Percentiles rank a stretch among this genome's conserved stretches.
Evolutionary conservation across 1,140 invertebrate genomes (phyloP).

Genomic region (Propsilocerus akamusi): DNA sequence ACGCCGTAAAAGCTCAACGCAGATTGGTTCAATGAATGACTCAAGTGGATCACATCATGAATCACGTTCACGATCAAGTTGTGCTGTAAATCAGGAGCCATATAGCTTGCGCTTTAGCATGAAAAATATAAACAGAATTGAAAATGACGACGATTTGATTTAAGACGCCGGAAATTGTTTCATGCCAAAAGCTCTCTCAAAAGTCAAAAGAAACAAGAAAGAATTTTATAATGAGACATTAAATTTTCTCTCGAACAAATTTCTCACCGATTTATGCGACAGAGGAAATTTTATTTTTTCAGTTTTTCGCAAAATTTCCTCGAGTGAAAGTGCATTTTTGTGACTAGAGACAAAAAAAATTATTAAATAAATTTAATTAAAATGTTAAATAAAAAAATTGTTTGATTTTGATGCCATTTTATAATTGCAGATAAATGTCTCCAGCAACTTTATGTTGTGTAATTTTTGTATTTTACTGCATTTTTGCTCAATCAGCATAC

Average conservation of each 20-base stretch:
- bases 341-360: no score
- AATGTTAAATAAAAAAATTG: neutral
- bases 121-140: neutral
- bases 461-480: no score
- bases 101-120: neutral
- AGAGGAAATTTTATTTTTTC: neutral
- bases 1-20: slow-evolving; percentile 16
- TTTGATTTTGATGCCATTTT: no score
- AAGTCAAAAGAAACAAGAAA: neutral
- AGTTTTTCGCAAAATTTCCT: no score
- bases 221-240: neutral
- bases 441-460: no score
- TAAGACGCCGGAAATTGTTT: neutral
- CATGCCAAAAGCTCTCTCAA: neutral
- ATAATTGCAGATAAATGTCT: no score
- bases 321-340: no score
- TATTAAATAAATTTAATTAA: neutral
- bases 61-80: neutral
- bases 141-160: neutral
- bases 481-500: neutral
- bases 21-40: neutral
- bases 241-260: neutral
- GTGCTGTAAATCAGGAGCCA: neutral
- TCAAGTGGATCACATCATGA: neutral
- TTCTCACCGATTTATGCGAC: neutral